phyloP scores from a whole-genome alignment of 2,113 vertebrate species.

The Brevimyrus niger region DNA sequence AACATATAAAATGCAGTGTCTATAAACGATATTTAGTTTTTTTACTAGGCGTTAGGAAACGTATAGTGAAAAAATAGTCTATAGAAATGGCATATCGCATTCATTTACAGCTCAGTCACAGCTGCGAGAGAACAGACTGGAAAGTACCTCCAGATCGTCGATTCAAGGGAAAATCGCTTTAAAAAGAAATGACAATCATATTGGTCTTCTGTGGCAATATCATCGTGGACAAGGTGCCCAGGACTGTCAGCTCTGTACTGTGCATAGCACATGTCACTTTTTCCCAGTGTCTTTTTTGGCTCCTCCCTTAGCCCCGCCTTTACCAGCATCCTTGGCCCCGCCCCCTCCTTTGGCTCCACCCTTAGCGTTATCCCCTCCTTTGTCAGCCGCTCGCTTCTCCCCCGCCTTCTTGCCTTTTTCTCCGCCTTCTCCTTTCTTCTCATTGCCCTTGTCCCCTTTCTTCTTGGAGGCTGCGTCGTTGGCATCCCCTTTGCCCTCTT shows the following conservation, averaged over 20 bases:
- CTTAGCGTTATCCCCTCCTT: conserved; percentile 19
- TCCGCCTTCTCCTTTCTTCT: conserved; percentile 41
- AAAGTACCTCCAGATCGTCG: not conserved
- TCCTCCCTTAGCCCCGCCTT: conserved; percentile 26
- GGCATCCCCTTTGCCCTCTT: conserved; percentile 32
- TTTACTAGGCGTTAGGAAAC: not conserved
- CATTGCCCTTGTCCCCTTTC: conserved; percentile 36
- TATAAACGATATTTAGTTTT: not conserved
- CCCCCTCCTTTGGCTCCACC: conserved; percentile 16
- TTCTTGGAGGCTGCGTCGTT: conserved; percentile 12
- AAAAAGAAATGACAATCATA: not conserved
- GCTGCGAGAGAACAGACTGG: not conserved
- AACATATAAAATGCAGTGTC: not conserved
- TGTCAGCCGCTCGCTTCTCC: conserved; percentile 47
- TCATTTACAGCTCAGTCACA: not conserved
- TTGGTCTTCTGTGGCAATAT: not conserved
- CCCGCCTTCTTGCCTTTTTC: conserved; percentile 39
- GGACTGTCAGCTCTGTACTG: not conserved
- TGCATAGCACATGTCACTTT: conserved; percentile 27
- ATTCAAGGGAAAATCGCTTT: not conserved
- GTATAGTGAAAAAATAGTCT: not conserved
- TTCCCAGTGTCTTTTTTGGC: conserved; percentile 46
- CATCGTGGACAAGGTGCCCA: not conserved
- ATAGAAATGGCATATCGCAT: not conserved
- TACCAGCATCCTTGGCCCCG: conserved; percentile 11